Percentiles rank a stretch among this genome's conserved stretches.
phyloP scores from a whole-genome alignment of 2,113 vertebrate genomes.

The Callipepla squamata region DNA sequence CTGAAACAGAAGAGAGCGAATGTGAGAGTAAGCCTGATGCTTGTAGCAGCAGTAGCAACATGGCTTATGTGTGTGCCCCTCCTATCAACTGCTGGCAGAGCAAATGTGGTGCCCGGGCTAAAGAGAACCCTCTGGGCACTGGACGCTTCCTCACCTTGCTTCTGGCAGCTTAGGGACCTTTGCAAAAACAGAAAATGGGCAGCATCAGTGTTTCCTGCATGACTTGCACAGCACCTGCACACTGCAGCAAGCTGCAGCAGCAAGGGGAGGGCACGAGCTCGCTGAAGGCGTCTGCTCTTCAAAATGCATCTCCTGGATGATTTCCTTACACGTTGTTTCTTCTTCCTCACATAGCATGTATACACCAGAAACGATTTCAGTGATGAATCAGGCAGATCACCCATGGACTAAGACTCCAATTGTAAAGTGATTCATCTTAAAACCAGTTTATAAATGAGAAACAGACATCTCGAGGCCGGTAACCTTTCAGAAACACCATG shows the following conservation, averaged over 20 bases:
- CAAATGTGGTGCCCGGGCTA: not conserved
- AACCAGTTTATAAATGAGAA: not conserved
- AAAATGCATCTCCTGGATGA: no score
- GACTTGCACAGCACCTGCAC: no score
- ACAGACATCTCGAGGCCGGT: not conserved
- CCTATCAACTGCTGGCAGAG: not conserved
- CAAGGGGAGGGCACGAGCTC: no score
- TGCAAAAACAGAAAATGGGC: not conserved
- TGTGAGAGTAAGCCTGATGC: not conserved
- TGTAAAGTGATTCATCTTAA: not conserved
- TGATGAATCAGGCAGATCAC: not conserved
- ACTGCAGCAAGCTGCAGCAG: not conserved
- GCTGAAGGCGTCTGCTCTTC: no score
- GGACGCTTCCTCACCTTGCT: not conserved
- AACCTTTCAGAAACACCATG: not conserved
- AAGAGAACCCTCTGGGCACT: not conserved
- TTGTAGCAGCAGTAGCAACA: not conserved
- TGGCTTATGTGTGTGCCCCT: fast-evolving
- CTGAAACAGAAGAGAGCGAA: not conserved
- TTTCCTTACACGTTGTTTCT: not conserved
- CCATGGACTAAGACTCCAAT: not conserved
- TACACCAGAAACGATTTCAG: not conserved
- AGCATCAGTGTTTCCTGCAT: no score
- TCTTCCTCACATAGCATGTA: not conserved
- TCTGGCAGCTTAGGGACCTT: not conserved